phyloP scores from a whole-genome alignment of 2,888 invertebrate genomes.

The Camptogramma bilineatum region DNA sequence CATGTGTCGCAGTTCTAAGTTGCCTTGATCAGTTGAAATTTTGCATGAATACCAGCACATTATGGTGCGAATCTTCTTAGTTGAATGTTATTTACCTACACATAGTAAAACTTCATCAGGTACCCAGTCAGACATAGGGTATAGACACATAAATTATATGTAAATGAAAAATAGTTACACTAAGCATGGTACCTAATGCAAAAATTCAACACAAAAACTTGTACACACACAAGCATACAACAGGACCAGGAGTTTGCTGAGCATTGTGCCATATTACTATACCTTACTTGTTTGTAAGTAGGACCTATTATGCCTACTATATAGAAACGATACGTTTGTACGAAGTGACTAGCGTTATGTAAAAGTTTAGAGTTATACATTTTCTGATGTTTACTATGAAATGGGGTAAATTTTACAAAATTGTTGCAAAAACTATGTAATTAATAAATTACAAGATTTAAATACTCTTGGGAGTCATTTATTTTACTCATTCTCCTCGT shows the following conservation, averaged over 20 bases:
- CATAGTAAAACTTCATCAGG: too few species aligned
- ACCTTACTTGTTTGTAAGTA: constrained; percentile 29
- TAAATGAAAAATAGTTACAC: background rate
- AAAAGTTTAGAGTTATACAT: constrained; percentile 55
- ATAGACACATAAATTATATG: too few species aligned
- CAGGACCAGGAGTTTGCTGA: constrained; percentile 12
- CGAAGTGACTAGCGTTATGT: constrained; percentile 54
- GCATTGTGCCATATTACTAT: constrained; percentile 26
- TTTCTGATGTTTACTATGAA: constrained; percentile 63
- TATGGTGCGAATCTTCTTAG: background rate
- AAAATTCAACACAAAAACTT: background rate
- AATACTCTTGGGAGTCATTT: constrained; percentile 55
- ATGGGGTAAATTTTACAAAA: constrained; percentile 61
- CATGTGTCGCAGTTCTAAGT: background rate
- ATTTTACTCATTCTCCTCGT: too few species aligned
- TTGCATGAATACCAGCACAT: background rate
- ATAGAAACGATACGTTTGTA: constrained; percentile 41
- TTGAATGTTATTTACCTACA: too few species aligned
- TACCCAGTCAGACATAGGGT: too few species aligned
- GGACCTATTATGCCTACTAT: constrained; percentile 46
- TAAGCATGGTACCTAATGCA: background rate
- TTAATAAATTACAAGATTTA: constrained; percentile 61
- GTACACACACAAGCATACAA: constrained; percentile 6
- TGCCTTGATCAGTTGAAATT: background rate
- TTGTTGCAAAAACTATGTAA: constrained; percentile 62